Evolutionary conservation across 1,140 invertebrate genomes (phyloP), one percentile per base, ranked within the genome.

Genomic region (Lordiphosa stackelbergi): DNA sequence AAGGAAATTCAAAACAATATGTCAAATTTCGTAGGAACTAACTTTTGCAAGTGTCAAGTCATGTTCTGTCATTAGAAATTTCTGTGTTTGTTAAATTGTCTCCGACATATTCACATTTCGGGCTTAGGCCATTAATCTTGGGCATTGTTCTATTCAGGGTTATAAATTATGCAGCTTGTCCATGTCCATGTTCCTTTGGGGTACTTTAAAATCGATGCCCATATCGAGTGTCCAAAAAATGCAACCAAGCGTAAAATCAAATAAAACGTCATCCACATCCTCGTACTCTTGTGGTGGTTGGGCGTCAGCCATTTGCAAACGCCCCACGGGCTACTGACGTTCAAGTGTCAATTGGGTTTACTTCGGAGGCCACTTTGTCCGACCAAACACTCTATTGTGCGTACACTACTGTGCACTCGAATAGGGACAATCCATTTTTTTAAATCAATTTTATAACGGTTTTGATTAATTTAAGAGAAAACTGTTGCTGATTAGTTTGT

Each of bases 171-270:
- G 74, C 74, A 79, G 63, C 34, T 45, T 53, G 40, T 34, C 40
- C 37, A 36, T 12, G 37, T 49, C 37, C 42, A 11, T 31, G 48
- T n/a, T 24, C 24, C 46, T 37, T 36, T 24, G 41, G 43, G 53
- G 19, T 58, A 79, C 74, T 81, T 77, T 60, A 69, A 77, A 75
- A 75, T 75, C 77, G 77, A 81, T 81, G 74, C 54, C 64, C 64
- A 83, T 79, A 79, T 79, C 75, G 75, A 78, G 75, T 78, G 70
- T 41, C 70, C 53, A 60, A 68, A 61, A 77, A 83, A 77, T 46
- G 72, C 75, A 83, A 45, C 75, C 63, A 83, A 77, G 75, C 75
- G 75, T 70, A 77, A 81, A 81, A 81, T 81, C 75, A 81, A 81
- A 81, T 81, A 81, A 83, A 81, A 77, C 77, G 75, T 78, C 74